Percentiles rank a stretch among this genome's conserved stretches.
These are phyloP conservation scores for Endotricha flammealis DNA, from an alignment of 2,888 invertebrate genomes.

Conservation along the genomic window DNA sequence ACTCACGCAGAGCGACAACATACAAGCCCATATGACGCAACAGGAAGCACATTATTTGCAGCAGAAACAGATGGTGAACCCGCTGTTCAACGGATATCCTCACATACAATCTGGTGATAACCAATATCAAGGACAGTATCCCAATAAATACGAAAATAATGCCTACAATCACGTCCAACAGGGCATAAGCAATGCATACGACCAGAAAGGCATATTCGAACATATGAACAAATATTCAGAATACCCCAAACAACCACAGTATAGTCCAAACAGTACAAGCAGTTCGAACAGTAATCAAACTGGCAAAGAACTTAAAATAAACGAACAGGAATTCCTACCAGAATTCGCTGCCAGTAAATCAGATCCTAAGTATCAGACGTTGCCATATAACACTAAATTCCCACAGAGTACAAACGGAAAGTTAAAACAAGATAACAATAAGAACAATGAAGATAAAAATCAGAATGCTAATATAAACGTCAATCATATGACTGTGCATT, in stretches of 20 bases:
- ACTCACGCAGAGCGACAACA: conserved; percentile 68
- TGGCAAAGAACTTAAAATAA: conserved; percentile 68
- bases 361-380: conserved; percentile 94
- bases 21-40: conserved; percentile 65
- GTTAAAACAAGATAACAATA: conserved; percentile 59
- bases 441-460: conserved; percentile 59
- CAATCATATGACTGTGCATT: conserved; percentile 77
- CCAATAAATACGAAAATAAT: conserved; percentile 57
- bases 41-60: conserved; percentile 74
- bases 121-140: conserved; percentile 62
- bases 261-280: conserved; percentile 77
- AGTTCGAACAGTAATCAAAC: conserved; percentile 72
- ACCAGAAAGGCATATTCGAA: conserved; percentile 63
- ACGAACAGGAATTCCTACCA: conserved; percentile 77
- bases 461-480: conserved; percentile 56
- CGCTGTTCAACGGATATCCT: conserved; percentile 64
- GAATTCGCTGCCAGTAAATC: conserved; percentile 89
- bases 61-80: conserved; percentile 74
- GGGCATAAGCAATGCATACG: conserved; percentile 67
- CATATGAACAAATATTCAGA: conserved; percentile 71
- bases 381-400: conserved; percentile 93
- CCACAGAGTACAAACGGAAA: conserved; percentile 77
- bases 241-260: conserved; percentile 71
- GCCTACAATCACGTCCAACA: conserved; percentile 64
- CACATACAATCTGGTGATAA: conserved; percentile 52